Conservation (phyloP, 1,140 invertebrate genomes). For the Pseudomyrmex gracilis region DNA sequence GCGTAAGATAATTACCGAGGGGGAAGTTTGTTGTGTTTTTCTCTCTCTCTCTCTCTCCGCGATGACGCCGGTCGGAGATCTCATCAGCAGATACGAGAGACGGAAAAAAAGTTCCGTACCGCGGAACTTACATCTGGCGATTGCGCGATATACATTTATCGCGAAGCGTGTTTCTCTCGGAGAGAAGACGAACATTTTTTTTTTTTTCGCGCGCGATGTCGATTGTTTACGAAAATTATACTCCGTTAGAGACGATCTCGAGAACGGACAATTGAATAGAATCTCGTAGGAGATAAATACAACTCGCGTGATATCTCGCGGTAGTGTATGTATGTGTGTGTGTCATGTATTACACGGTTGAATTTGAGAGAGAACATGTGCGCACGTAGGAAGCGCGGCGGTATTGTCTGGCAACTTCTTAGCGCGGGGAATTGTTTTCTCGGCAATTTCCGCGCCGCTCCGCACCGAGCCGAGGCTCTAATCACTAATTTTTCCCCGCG, state of each 20-base stretch:
- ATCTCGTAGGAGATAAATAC: not conserved
- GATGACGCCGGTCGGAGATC: not conserved
- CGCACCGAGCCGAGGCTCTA: not conserved
- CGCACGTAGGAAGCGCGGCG: not conserved
- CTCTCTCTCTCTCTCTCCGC: not conserved
- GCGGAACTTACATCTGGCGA: not conserved
- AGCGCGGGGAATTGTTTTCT: not conserved
- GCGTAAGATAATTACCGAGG: constrained; percentile 1
- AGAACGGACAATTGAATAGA: not conserved
- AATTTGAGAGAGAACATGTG: not conserved
- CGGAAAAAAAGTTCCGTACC: not conserved
- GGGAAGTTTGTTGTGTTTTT: not conserved
- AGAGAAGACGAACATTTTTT: not conserved
- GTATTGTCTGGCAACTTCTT: constrained; percentile 6
- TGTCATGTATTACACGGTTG: not conserved
- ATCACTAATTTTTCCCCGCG: constrained; percentile 10
- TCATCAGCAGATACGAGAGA: not conserved
- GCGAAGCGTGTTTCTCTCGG: constrained; percentile 3
- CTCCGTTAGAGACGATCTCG: not conserved
- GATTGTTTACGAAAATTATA: constrained; percentile 17
- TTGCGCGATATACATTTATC: not conserved
- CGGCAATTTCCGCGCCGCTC: not conserved
- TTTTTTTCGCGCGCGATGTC: not conserved
- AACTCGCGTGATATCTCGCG: not conserved
- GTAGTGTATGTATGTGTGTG: too few species aligned